These are phyloP conservation scores for Galleria mellonella DNA, from an alignment of 1,140 invertebrate species.

Conservation along the genomic window DNA sequence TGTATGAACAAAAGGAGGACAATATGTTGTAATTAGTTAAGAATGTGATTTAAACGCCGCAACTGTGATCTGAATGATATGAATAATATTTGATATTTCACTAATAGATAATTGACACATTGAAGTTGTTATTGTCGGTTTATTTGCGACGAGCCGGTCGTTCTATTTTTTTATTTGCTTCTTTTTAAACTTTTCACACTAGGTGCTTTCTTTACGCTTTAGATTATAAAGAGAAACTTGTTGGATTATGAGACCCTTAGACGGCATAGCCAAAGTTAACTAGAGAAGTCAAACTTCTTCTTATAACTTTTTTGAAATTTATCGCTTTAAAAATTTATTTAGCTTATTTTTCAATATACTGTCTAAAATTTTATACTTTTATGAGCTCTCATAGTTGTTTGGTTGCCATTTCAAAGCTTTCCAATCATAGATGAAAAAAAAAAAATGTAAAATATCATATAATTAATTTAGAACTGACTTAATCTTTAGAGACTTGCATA, in stretches of 20 bases:
- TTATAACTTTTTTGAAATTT: slow-evolving; percentile 11
- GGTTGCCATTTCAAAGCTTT: slow-evolving; percentile 31
- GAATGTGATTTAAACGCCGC: slow-evolving; percentile 74
- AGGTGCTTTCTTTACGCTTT: slow-evolving; percentile 65
- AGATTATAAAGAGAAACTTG: slow-evolving; percentile 41
- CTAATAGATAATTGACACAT: slow-evolving; percentile 68
- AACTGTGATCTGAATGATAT: slow-evolving; percentile 77
- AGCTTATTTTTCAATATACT: slow-evolving; percentile 9
- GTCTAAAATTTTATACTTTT: not conserved
- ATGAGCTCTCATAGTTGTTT: slow-evolving; percentile 18
- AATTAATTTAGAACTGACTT: slow-evolving; percentile 47
- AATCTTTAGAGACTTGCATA: slow-evolving; percentile 58
- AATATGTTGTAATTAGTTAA: slow-evolving; percentile 70
- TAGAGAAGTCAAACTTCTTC: slow-evolving; percentile 49
- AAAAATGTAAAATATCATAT: slow-evolving; percentile 41
- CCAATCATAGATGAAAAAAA: slow-evolving; percentile 10
- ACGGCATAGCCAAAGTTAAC: slow-evolving; percentile 68
- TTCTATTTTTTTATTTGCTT: slow-evolving; percentile 37
- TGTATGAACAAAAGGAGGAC: slow-evolving; percentile 59
- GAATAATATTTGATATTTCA: slow-evolving; percentile 75
- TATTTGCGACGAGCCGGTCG: slow-evolving; percentile 37
- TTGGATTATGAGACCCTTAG: slow-evolving; percentile 37
- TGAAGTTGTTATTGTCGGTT: slow-evolving; percentile 47
- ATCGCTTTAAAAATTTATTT: not conserved
- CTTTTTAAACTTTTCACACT: slow-evolving; percentile 42